Evolutionary conservation across 2,113 vertebrate species (phyloP).

Genomic region (Xiphias gladius): DNA sequence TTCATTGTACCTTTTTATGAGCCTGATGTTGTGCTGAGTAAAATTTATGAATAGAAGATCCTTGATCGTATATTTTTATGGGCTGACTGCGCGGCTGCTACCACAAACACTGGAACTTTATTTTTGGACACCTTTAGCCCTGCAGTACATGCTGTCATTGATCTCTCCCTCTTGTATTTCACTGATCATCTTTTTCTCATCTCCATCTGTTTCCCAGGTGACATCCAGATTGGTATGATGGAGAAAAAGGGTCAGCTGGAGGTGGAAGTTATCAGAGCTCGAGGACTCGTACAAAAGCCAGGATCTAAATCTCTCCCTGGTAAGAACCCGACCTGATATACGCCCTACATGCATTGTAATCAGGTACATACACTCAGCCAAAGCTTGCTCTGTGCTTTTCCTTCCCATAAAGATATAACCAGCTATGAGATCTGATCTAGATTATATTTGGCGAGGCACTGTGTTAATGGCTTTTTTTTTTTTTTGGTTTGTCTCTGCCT

Average conservation of each 20-base stretch:
- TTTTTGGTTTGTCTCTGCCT: conserved; percentile 60
- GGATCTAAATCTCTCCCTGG: conserved; percentile 98
- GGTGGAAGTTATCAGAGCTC: conserved; percentile 98
- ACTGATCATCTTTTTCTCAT: neutral
- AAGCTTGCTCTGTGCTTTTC: neutral
- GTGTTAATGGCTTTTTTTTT: conserved; percentile 50
- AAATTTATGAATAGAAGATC: neutral
- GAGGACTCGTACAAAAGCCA: conserved; percentile 95
- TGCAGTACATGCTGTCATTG: too few species aligned
- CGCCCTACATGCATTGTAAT: neutral
- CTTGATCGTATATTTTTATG: neutral
- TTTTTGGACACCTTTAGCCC: neutral
- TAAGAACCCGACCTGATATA: conserved; percentile 70
- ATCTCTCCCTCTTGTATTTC: neutral
- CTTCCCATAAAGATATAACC: neutral
- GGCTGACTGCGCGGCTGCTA: neutral
- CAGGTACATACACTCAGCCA: neutral
- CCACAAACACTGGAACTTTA: neutral
- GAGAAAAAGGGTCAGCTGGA: conserved; percentile 98
- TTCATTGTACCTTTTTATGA: neutral
- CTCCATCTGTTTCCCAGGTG: conserved; percentile 83
- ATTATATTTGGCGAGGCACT: neutral
- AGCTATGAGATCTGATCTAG: conserved; percentile 19
- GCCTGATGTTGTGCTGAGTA: neutral
- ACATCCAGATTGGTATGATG: conserved; percentile 99